Evolutionary conservation across 2,113 vertebrate genomes (phyloP), one percentile per base, ranked within the genome.

Genomic region (Eretmochelys imbricata): DNA sequence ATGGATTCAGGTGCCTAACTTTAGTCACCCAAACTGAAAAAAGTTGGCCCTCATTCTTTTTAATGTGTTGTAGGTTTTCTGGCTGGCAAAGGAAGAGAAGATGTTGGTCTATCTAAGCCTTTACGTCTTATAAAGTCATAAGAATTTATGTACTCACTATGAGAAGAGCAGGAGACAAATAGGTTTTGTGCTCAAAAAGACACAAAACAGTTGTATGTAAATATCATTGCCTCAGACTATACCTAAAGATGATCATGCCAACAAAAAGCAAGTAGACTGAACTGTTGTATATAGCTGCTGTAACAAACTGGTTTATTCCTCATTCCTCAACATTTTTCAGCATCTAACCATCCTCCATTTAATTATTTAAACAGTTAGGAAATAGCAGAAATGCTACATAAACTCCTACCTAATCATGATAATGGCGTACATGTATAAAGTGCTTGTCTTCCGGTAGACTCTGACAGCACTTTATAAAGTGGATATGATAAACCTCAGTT

Each of bases 311-410:
- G 89, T 94, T 93, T n/a, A 82, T 51, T 89, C 27, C 76, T 87
- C 59, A 84, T 90, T 89, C 50, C 59, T 69, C 42, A 84, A 54
- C 48, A 89, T 31, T 4, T 46, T 80, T 91, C 13, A 12, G 72
- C 38, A 46, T 25, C 46, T 50, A 93, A 90, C 69, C 59, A 88
- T 3, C 5, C 24, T 78, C 42, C 42, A 25, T 25, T 20, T 54
- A 35, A 38, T 48, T 93, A 91, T 62, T 91, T 93, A 90, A 93
- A 65, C 22, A 88, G 95, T 92, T 57, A 89, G 86, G 38, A n/a
- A 90, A 25, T 27, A 27, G 82, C 5, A 50, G 55, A 83, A 76
- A 75, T 79, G 10, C 8, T 82, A 46, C 9, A 76, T 55, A 76
- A 93, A 82, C n/a, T 76, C 14, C 49, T 89, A 19, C 35, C 24